Base-by-base conservation (phyloP, 2,113 vertebrate genomes). In the Toxotes chatareus region DNA sequence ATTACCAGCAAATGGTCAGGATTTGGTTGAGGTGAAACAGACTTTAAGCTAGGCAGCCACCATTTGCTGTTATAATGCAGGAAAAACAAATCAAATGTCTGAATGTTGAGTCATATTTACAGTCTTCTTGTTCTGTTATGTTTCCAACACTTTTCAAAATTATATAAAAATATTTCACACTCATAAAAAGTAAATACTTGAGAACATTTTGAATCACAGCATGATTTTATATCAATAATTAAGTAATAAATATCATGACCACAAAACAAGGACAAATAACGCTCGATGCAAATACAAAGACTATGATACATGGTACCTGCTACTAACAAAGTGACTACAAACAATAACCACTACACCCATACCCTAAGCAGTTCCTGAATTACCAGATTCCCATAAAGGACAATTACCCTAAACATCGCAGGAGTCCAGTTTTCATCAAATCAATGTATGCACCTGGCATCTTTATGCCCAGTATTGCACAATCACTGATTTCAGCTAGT, bases 401-500 rank as follows among this genome's bases (percentile, higher is more conserved):
- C 27, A 27, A 27, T 27, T 27, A 27, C 27, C 27, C 27, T 4
- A 65, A 14, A 57, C 53, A 44, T 65, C 44, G 27, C 40, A 44
- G n/a, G 19, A 27, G 5, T 23, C 21, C 36, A 49, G 59, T 59
- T 73, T 47, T 53, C 31, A 63, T 19, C 17, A 23, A 23, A 59
- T 38, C 51, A 47, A 47, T 75, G 40, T 60, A 44, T 44, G 6
- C 5, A 78, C 10, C 34, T 34, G 36, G 17, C 19, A 60, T 65
- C 64, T 63, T 10, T 34, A 64, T 27, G 16, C 12, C 40, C 34
- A 63, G 44, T 23, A 27, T 36, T 82, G 64, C 55, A 73, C 70
- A 76, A 84, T 57, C 21, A 32, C 42, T 38, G 11, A 88, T 76
- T 72, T 62, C 66, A 75, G 42, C 46, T 34, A 11, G 55, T 44